Percentiles rank a stretch among this genome's conserved stretches.
phyloP scores from a whole-genome alignment of 1,140 invertebrate genomes.

The Drosophila pruinosa region DNA sequence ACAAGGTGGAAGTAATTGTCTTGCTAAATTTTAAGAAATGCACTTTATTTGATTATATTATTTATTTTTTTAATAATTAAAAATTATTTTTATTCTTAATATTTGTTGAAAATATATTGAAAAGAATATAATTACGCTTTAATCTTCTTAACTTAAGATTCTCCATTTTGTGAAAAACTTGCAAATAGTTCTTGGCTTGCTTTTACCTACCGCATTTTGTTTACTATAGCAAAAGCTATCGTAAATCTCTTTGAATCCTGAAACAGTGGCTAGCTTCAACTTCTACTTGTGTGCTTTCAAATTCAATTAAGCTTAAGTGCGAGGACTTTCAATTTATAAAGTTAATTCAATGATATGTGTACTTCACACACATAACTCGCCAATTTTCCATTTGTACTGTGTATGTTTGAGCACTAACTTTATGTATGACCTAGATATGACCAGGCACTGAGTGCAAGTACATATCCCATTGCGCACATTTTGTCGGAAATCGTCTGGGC shows the following conservation, averaged over 20 bases:
- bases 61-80: too few relatives aligned
- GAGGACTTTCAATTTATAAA: constrained; percentile 15
- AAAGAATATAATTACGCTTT: too few relatives aligned
- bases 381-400: not conserved
- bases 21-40: too few relatives aligned
- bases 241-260: not conserved
- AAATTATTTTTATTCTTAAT: too few relatives aligned
- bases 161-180: too few relatives aligned
- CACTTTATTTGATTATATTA: too few relatives aligned
- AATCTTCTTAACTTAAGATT: too few relatives aligned
- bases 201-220: not conserved
- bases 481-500: not conserved
- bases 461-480: not conserved
- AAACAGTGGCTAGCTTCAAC: not conserved
- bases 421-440: constrained; percentile 34
- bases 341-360: constrained; percentile 19
- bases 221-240: not conserved
- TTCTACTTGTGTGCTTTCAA: not conserved
- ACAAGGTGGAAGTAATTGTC: too few relatives aligned
- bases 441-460: constrained; percentile 3
- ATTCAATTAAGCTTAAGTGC: constrained; percentile 11
- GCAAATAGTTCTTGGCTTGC: too few relatives aligned
- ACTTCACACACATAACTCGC: constrained; percentile 15
- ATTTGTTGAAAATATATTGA: too few relatives aligned
- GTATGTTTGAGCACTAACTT: not conserved